Percentiles rank a stretch among this genome's conserved stretches.
Conservation (phyloP, 2,113 vertebrate species). For the Stictonetta naevosa region DNA sequence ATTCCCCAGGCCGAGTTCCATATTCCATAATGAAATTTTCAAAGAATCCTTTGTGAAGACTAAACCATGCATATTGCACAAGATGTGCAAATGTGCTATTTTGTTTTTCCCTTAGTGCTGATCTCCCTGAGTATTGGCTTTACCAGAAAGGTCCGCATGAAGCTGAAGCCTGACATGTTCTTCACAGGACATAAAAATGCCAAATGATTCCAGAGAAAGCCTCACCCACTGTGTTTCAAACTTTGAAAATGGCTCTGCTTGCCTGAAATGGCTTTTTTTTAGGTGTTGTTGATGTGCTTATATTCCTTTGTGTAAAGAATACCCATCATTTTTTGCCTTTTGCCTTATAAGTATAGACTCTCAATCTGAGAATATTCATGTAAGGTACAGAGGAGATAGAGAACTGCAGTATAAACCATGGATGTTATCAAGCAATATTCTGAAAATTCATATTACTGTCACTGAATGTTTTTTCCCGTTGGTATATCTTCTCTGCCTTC, state of each 20-base stretch:
- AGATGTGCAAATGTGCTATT: not conserved
- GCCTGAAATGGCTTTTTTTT: not conserved
- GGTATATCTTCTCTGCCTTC: not conserved
- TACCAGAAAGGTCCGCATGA: not conserved
- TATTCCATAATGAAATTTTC: not conserved
- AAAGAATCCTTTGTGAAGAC: not conserved
- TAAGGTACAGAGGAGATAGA: not conserved
- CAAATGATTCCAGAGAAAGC: not conserved
- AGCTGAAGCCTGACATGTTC: not conserved
- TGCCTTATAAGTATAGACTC: not conserved
- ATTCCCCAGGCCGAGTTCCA: not conserved
- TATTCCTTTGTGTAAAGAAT: not conserved
- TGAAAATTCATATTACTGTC: not conserved
- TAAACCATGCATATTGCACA: not conserved
- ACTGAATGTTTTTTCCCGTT: not conserved
- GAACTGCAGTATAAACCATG: not conserved
- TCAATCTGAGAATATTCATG: not conserved
- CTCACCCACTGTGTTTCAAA: not conserved
- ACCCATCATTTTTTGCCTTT: not conserved
- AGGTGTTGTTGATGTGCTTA: not conserved
- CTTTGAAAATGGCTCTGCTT: not conserved
- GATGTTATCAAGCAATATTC: not conserved
- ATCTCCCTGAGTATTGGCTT: not conserved
- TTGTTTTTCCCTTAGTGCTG: not conserved
- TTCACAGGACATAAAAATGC: not conserved